A percentile compares a stretch with the other conserved stretches of the same genome.
These are phyloP conservation scores for Camponotus vicinus DNA, from an alignment of 1,140 invertebrate species.

Conservation along the genomic window DNA sequence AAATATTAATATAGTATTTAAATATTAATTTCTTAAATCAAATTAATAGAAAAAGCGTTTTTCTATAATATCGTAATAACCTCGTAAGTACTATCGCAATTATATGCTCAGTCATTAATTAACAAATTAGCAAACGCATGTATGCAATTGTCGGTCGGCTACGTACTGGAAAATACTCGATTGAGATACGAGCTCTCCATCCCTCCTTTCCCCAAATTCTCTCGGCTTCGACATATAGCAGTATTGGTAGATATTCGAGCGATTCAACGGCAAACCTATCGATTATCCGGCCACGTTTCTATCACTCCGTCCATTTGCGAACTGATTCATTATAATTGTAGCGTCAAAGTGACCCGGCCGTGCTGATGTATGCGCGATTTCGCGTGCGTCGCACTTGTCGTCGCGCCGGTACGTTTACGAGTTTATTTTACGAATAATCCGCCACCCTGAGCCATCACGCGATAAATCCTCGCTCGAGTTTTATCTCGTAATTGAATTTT, in stretches of 20 bases:
- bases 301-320: constrained; percentile 73
- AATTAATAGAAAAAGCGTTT: not conserved
- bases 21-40: not conserved
- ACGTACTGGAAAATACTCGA: constrained; percentile 58
- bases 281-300: constrained; percentile 76
- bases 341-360: constrained; percentile 55
- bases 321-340: constrained; percentile 79
- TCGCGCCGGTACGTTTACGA: constrained; percentile 35
- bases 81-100: constrained; percentile 66
- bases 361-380: constrained; percentile 42
- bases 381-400: constrained; percentile 6
- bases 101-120: constrained; percentile 77
- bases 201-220: constrained; percentile 7
- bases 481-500: constrained; percentile 62
- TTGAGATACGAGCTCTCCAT: constrained; percentile 77
- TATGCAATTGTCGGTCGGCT: constrained; percentile 56
- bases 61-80: not conserved
- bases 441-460: constrained; percentile 3
- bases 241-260: constrained; percentile 65
- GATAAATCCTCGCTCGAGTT: constrained; percentile 59
- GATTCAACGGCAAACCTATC: constrained; percentile 74
- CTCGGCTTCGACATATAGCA: constrained; percentile 59
- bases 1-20: not conserved
- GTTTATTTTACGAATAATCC: constrained; percentile 62
- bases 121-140: constrained; percentile 77